These are phyloP conservation scores for Ictalurus furcatus DNA, from an alignment of 2,113 vertebrate species.

Conservation along the genomic window DNA sequence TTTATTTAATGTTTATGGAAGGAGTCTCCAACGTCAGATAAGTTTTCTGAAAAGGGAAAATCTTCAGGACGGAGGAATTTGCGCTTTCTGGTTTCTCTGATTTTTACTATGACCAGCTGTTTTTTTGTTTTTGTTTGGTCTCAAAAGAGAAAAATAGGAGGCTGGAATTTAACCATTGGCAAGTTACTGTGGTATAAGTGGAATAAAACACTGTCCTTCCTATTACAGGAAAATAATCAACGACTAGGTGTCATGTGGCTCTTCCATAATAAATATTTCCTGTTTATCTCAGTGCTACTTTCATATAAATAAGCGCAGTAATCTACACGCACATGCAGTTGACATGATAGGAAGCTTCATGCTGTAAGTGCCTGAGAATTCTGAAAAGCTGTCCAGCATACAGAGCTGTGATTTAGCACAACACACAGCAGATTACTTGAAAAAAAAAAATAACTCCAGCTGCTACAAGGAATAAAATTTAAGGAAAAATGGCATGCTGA, in stretches of 20 bases:
- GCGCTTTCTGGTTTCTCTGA: neutral
- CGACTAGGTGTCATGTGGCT: neutral
- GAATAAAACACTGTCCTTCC: neutral
- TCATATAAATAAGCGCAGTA: neutral
- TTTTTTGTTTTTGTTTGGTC: too few relatives aligned
- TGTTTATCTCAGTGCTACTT: neutral
- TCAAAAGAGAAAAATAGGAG: neutral
- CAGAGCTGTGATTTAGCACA: neutral
- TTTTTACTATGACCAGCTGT: neutral
- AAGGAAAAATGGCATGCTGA: too few relatives aligned
- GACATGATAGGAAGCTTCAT: neutral
- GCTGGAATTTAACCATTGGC: neutral
- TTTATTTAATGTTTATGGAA: neutral
- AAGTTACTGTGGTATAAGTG: neutral
- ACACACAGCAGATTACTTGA: neutral
- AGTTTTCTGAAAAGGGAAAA: neutral
- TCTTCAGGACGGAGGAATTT: neutral
- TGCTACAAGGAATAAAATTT: neutral
- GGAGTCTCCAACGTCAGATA: neutral
- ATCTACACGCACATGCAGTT: neutral
- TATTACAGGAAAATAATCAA: neutral
- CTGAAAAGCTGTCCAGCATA: neutral
- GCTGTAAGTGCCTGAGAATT: neutral
- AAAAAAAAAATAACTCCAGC: neutral
- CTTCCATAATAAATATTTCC: neutral